phyloP scores from a whole-genome alignment of 1,140 invertebrate genomes.

The Eupristina koningsbergeri region DNA sequence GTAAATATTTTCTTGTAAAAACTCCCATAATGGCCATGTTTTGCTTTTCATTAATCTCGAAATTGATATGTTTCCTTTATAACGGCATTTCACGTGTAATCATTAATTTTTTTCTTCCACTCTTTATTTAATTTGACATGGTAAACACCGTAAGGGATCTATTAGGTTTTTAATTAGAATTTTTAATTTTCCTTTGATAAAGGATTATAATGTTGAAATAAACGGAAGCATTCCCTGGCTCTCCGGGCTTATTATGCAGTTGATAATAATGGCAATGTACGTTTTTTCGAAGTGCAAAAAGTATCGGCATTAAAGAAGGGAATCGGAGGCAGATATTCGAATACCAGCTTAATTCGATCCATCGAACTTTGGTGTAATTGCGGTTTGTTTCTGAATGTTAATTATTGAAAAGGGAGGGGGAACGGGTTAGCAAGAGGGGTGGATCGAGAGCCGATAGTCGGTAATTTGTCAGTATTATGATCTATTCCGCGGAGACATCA shows the following conservation, averaged over 20 bases:
- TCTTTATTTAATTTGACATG: not conserved
- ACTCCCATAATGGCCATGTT: not conserved
- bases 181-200: slow-evolving; percentile 14
- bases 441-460: not conserved
- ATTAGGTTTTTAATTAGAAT: not conserved
- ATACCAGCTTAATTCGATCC: too few species aligned
- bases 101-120: not conserved
- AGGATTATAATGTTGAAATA: not conserved
- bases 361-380: not conserved
- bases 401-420: not conserved
- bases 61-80: not conserved
- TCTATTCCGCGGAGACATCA: not conserved
- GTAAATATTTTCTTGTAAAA: not conserved
- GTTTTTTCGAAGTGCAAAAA: not conserved
- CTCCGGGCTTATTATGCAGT: not conserved
- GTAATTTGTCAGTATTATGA: not conserved
- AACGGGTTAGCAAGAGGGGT: not conserved
- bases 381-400: not conserved
- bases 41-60: not conserved
- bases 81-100: not conserved
- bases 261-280: not conserved
- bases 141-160: not conserved
- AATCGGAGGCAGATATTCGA: not conserved
- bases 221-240: not conserved
- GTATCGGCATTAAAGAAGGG: not conserved